Percentiles rank a stretch among this genome's conserved stretches.
Evolutionary conservation across 2,888 invertebrate species (phyloP).

Genomic region (Tinea trinotella): DNA sequence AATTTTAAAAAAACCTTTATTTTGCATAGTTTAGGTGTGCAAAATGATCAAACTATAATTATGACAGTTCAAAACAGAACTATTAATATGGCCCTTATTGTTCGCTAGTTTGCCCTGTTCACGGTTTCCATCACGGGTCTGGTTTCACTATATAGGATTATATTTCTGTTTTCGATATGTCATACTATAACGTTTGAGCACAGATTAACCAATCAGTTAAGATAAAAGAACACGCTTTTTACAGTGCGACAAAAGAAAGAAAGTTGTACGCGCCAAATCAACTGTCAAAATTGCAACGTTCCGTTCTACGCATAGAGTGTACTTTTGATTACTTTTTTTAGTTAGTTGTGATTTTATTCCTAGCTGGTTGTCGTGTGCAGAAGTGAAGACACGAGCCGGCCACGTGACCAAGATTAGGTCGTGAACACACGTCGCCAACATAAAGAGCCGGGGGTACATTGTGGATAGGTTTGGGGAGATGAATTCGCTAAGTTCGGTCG

Average conservation of each 20-base stretch:
- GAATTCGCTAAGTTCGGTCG: slow-evolving; percentile 63
- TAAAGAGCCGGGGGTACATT: slow-evolving; percentile 43
- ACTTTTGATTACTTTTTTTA: background rate
- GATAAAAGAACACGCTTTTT: slow-evolving; percentile 71
- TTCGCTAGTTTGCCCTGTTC: too few species aligned
- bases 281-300: slow-evolving; percentile 22
- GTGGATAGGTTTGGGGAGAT: slow-evolving; percentile 45
- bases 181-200: slow-evolving; percentile 66
- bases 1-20: too few species aligned
- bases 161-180: slow-evolving; percentile 70
- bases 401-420: slow-evolving; percentile 66
- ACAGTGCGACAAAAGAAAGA: slow-evolving; percentile 31
- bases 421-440: slow-evolving; percentile 61
- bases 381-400: slow-evolving; percentile 49
- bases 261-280: slow-evolving; percentile 36
- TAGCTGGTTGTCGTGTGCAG: slow-evolving; percentile 58
- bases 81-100: too few species aligned
- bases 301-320: background rate
- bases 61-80: too few species aligned
- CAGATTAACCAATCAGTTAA: slow-evolving; percentile 73
- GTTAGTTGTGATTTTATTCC: slow-evolving; percentile 28
- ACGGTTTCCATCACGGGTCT: too few species aligned
- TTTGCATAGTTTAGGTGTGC: too few species aligned
- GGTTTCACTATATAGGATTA: slow-evolving; percentile 59
- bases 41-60: too few species aligned